Percentiles rank a stretch among this genome's conserved stretches.
phyloP scores from a whole-genome alignment of 2,113 vertebrate species.

The Himantopus leucocephalus region DNA sequence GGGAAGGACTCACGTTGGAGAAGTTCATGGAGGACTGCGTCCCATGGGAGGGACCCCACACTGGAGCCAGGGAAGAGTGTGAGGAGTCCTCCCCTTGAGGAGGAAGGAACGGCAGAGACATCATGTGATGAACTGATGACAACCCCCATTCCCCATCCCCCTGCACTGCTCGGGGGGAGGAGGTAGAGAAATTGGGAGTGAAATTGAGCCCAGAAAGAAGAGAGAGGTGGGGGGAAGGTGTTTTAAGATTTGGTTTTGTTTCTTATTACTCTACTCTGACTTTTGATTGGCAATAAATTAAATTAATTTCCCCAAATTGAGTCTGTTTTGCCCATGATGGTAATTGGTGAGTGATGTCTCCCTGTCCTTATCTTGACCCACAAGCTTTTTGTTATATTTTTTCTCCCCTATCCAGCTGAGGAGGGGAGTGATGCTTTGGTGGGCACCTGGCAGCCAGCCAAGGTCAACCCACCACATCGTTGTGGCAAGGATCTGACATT shows the following conservation, averaged over 20 bases:
- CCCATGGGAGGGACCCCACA: neutral
- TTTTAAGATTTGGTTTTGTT: too few species aligned
- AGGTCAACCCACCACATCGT: neutral
- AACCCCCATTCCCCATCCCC: neutral
- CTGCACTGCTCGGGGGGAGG: neutral
- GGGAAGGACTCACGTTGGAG: too few species aligned
- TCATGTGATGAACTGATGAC: too few species aligned
- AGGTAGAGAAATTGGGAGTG: neutral
- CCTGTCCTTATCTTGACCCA: neutral
- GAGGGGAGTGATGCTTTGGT: neutral
- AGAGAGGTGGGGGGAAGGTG: too few species aligned
- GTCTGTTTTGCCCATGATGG: too few species aligned
- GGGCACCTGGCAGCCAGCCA: neutral
- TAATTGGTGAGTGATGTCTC: too few species aligned
- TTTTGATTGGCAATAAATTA: too few species aligned
- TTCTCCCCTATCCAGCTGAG: neutral
- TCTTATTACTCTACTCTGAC: too few species aligned
- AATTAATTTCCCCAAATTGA: too few species aligned
- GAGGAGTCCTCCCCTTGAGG: neutral
- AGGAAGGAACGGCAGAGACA: neutral
- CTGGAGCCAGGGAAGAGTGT: neutral
- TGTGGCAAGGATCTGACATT: neutral
- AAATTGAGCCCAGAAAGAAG: too few species aligned
- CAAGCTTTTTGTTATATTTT: neutral
- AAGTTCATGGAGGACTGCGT: neutral